These are phyloP conservation scores for Meloidogyne floridensis DNA, from an alignment of 1,140 invertebrate species.

Conservation along the genomic window DNA sequence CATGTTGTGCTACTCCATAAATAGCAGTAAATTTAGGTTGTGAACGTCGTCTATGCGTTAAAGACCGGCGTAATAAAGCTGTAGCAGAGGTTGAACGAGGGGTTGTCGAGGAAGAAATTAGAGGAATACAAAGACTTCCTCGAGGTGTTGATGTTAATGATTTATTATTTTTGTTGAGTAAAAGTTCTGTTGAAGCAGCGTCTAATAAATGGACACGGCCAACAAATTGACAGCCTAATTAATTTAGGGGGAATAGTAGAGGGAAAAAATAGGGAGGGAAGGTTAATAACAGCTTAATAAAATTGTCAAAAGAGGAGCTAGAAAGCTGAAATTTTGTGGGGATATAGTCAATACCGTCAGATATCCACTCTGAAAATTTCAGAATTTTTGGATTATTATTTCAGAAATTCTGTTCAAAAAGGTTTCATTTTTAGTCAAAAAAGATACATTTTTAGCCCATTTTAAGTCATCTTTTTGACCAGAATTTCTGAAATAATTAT, in stretches of 20 bases:
- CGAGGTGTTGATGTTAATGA: constrained; percentile 21
- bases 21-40: constrained; percentile 11
- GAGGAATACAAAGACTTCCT: constrained; percentile 27
- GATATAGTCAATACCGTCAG: too few relatives aligned
- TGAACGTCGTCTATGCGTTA: constrained; percentile 17
- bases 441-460: too few relatives aligned
- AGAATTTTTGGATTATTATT: too few relatives aligned
- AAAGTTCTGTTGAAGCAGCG: not conserved
- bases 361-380: too few relatives aligned
- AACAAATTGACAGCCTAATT: not conserved
- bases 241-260: not conserved
- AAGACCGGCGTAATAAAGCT: not conserved
- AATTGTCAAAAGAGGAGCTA: not conserved
- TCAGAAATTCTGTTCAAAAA: too few relatives aligned
- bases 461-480: too few relatives aligned
- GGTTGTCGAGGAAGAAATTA: not conserved
- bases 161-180: not conserved
- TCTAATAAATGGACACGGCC: not conserved
- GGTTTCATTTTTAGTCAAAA: too few relatives aligned
- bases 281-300: not conserved
- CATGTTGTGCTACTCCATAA: constrained; percentile 8
- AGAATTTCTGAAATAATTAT: too few relatives aligned
- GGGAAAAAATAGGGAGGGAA: too few relatives aligned
- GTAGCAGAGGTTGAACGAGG: constrained; percentile 13
- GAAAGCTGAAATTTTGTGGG: not conserved